Conservation (phyloP, 2,888 invertebrate species). For the Drosophila melanocephala region DNA sequence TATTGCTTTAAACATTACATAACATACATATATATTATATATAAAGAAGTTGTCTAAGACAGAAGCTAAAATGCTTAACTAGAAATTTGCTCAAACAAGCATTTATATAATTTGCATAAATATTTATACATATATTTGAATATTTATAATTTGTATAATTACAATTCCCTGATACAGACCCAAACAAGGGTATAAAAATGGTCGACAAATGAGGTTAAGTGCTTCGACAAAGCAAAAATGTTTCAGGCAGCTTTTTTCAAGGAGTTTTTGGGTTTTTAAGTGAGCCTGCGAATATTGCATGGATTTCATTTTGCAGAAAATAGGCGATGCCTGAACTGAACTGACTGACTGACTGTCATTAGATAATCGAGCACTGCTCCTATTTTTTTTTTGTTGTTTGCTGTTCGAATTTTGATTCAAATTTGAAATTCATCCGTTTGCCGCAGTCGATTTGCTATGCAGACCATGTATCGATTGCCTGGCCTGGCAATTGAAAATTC, state of each 20-base stretch:
- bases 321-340: constrained; percentile 3
- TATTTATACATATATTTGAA: background rate
- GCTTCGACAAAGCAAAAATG: constrained; percentile 40
- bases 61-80: background rate
- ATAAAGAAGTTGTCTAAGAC: background rate
- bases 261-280: constrained; percentile 1
- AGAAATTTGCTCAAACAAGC: background rate
- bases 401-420: constrained; percentile 2
- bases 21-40: background rate
- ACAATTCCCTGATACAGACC: background rate
- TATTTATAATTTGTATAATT: background rate
- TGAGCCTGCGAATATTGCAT: constrained; percentile 8
- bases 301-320: constrained; percentile 17
- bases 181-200: background rate
- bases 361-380: constrained; percentile 29
- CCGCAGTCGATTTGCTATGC: constrained; percentile 30
- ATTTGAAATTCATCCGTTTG: constrained; percentile 25
- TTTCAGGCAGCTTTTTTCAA: constrained; percentile 16
- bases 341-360: constrained; percentile 10
- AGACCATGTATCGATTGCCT: constrained; percentile 14
- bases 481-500: constrained; percentile 4
- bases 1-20: background rate
- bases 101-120: background rate
- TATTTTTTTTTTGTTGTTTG: background rate
- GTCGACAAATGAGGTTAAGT: constrained; percentile 62